A percentile compares a stretch with the other conserved stretches of the same genome.
phyloP scores from a whole-genome alignment of 2,113 vertebrate species.

The Murina feae region DNA sequence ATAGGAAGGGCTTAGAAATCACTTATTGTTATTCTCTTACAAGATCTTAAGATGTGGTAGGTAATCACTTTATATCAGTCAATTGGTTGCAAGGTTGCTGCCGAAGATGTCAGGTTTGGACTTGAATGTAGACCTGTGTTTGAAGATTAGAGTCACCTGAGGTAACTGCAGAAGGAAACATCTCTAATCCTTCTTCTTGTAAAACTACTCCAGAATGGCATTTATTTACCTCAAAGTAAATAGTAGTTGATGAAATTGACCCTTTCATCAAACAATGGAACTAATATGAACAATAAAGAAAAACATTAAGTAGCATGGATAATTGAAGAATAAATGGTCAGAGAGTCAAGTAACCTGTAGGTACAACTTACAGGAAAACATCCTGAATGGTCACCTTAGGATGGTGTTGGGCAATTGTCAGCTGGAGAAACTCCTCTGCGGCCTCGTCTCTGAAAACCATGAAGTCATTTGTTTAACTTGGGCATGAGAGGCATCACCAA shows the following conservation, averaged over 20 bases:
- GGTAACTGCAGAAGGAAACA: constrained; percentile 16
- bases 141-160: background rate
- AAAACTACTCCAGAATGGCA: background rate
- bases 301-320: constrained; percentile 20
- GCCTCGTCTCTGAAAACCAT: background rate
- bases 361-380: background rate
- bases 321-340: constrained; percentile 33
- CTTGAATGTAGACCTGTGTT: background rate
- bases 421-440: background rate
- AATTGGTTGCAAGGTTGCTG: background rate
- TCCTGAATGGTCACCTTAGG: background rate
- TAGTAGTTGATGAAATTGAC: background rate
- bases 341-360: background rate
- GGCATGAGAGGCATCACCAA: background rate
- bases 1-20: background rate
- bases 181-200: constrained; percentile 25
- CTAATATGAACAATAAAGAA: constrained; percentile 21
- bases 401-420: background rate
- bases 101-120: constrained; percentile 4
- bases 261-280: background rate
- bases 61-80: background rate
- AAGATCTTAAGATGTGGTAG: background rate
- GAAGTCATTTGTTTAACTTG: constrained; percentile 11
- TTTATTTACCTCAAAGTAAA: background rate
- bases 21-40: background rate